A percentile compares a stretch with the other conserved stretches of the same genome.
Conservation (phyloP, 1,140 invertebrate species). For the Cataglyphis hispanica region DNA sequence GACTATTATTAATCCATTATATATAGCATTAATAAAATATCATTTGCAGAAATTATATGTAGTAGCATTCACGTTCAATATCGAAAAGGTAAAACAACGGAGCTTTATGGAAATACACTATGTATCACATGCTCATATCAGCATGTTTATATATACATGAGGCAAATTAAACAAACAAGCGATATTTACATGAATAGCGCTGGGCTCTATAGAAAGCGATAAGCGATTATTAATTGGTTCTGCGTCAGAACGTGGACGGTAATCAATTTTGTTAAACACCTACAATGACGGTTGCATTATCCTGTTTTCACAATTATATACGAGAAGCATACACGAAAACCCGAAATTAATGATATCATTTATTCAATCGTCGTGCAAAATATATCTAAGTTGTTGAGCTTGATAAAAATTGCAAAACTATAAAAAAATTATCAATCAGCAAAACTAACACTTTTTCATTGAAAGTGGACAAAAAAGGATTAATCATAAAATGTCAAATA, state of each 20-base stretch:
- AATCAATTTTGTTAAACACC: conserved; percentile 45
- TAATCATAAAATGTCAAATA: conserved; percentile 28
- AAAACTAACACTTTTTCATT: conserved; percentile 1
- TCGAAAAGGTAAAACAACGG: conserved; percentile 13
- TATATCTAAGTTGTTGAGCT: background rate
- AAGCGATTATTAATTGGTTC: conserved; percentile 56
- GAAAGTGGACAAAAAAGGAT: conserved; percentile 21
- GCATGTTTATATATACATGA: conserved; percentile 45
- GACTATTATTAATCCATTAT: conserved; percentile 23
- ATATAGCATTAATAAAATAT: conserved; percentile 47
- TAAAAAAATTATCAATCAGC: conserved; percentile 42
- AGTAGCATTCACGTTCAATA: conserved; percentile 23
- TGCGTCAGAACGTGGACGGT: conserved; percentile 33
- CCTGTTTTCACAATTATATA: background rate
- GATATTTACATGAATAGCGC: conserved; percentile 42
- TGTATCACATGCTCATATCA: conserved; percentile 36
- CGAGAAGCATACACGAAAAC: background rate
- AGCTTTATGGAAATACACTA: conserved; percentile 21
- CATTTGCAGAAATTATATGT: conserved; percentile 33
- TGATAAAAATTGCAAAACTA: conserved; percentile 6
- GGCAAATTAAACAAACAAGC: conserved; percentile 52
- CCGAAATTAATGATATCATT: conserved; percentile 33
- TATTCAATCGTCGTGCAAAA: conserved; percentile 21
- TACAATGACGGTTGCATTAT: conserved; percentile 39
- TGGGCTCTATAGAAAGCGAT: conserved; percentile 48